Conservation (phyloP, 1,140 invertebrate species). For the Venturia canescens region DNA sequence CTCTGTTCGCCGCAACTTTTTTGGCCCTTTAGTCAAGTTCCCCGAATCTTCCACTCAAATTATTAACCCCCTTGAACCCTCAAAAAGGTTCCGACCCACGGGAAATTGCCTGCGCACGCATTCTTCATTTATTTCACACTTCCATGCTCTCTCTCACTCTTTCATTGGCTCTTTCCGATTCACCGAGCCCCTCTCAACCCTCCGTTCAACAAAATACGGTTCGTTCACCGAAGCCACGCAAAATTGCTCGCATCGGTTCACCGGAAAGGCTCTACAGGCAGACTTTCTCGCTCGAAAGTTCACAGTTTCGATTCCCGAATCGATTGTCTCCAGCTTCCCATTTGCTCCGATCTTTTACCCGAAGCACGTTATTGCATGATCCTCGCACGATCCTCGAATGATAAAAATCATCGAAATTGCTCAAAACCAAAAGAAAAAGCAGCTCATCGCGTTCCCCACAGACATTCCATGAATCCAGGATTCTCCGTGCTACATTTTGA, state of each 20-base stretch:
- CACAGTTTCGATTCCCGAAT: background rate
- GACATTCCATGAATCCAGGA: no score
- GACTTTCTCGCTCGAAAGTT: background rate
- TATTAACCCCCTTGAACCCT: background rate
- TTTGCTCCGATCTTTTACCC: no score
- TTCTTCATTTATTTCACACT: constrained; percentile 6
- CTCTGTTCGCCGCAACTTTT: background rate
- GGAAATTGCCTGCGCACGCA: constrained; percentile 23
- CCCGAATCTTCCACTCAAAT: background rate
- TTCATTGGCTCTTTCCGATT: constrained; percentile 8
- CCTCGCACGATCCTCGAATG: no score
- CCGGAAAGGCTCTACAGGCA: background rate
- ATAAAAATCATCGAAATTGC: no score
- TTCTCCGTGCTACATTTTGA: no score
- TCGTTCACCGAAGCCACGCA: background rate
- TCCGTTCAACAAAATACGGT: background rate
- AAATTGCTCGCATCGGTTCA: background rate
- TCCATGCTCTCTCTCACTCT: background rate
- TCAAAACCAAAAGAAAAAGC: no score
- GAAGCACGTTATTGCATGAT: no score
- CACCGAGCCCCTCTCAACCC: background rate
- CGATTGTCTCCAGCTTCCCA: background rate
- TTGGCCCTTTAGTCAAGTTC: background rate
- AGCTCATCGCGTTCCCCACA: no score
- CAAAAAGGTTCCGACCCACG: constrained; percentile 24